A percentile compares a stretch with the other conserved stretches of the same genome.
Conservation (phyloP, 2,888 invertebrate genomes). For the Leptinotarsa haldemani region DNA sequence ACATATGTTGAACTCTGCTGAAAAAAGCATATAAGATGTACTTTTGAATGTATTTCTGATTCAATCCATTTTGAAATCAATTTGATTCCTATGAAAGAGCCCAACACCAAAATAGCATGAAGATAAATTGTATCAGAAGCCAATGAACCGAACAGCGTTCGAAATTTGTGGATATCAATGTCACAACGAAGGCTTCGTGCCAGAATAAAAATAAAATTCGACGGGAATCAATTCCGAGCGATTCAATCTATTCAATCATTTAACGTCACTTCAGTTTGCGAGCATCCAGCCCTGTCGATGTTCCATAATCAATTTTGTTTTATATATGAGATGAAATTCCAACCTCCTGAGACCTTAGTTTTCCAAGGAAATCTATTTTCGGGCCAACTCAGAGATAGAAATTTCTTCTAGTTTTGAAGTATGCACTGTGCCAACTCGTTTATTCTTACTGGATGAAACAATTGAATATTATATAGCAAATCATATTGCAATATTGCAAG, state of each 20-base stretch:
- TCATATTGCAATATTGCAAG: too few relatives aligned
- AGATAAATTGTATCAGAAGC: neutral
- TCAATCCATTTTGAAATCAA: too few relatives aligned
- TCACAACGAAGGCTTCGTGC: neutral
- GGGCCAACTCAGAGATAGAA: neutral
- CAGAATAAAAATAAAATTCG: neutral
- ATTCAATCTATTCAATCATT: slow-evolving; percentile 15
- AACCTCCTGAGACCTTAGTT: neutral
- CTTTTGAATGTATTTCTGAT: too few relatives aligned
- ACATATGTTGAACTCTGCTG: too few relatives aligned
- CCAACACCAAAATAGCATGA: neutral
- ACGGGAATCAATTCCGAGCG: neutral
- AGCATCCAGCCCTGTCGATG: neutral
- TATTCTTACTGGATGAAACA: too few relatives aligned
- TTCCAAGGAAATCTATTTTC: neutral
- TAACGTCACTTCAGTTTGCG: slow-evolving; percentile 3
- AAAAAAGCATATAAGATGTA: too few relatives aligned
- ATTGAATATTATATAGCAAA: too few relatives aligned
- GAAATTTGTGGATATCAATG: neutral
- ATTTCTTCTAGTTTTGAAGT: too few relatives aligned
- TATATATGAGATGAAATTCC: slow-evolving; percentile 3
- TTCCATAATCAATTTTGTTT: slow-evolving; percentile 1
- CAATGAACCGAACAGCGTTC: neutral
- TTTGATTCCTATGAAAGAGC: too few relatives aligned
- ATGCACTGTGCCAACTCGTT: too few relatives aligned